phyloP scores from a whole-genome alignment of 1,140 invertebrate genomes.

The Caenorhabditis latens region DNA sequence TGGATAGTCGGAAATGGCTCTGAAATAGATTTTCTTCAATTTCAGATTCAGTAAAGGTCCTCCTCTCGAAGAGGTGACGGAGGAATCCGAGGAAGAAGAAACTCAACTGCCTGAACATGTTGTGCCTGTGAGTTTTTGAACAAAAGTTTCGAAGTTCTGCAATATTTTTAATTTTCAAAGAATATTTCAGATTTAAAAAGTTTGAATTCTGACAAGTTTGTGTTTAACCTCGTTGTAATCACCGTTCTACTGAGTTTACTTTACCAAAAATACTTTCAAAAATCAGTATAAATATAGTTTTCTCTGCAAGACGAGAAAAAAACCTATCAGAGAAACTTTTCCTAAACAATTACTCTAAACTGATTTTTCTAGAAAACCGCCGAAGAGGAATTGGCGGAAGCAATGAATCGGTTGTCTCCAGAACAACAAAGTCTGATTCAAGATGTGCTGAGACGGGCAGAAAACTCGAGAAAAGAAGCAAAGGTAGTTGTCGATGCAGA shows the following conservation, averaged over 20 bases:
- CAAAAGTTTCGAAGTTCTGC: too few species aligned
- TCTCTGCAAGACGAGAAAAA: too few species aligned
- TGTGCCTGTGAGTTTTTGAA: conserved; percentile 25
- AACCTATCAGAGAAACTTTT: too few species aligned
- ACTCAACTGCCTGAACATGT: conserved; percentile 30
- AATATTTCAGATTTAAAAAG: too few species aligned
- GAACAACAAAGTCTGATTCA: conserved; percentile 43
- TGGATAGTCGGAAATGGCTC: neutral
- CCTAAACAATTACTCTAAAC: too few species aligned
- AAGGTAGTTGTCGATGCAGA: conserved; percentile 39
- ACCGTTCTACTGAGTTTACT: too few species aligned
- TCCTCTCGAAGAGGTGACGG: conserved; percentile 41
- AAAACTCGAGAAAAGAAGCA: conserved; percentile 43
- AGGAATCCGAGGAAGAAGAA: conserved; percentile 29
- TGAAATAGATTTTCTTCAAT: neutral
- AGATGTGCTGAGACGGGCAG: conserved; percentile 23
- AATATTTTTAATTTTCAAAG: too few species aligned
- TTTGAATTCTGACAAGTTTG: too few species aligned
- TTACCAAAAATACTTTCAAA: too few species aligned
- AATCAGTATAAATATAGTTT: too few species aligned
- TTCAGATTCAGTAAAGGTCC: conserved; percentile 49
- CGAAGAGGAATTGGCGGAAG: conserved; percentile 38
- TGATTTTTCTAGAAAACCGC: conserved; percentile 15
- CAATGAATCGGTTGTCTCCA: conserved; percentile 28
- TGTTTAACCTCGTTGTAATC: too few species aligned